Evolutionary conservation across 2,113 vertebrate species (phyloP).

Genomic region (Dipodomys stephensi): DNA sequence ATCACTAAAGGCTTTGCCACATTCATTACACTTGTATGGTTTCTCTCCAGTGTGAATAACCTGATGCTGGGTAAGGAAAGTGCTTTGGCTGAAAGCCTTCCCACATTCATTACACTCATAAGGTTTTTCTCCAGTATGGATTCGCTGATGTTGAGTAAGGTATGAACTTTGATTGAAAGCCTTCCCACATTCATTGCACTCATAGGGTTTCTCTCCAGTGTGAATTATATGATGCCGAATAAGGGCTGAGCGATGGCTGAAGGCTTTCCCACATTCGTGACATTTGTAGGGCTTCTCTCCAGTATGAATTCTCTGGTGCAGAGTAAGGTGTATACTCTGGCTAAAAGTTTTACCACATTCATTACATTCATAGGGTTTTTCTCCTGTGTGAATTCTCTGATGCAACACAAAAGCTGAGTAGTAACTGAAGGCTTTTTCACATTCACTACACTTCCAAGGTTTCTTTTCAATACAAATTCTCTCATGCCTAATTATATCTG

Average conservation of each 20-base stretch:
- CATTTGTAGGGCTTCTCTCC: constrained; percentile 79
- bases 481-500: constrained; percentile 63
- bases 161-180: constrained; percentile 81
- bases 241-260: constrained; percentile 80
- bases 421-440: constrained; percentile 89
- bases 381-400: constrained; percentile 81
- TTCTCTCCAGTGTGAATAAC: constrained; percentile 81
- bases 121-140: constrained; percentile 81
- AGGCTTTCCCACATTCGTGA: constrained; percentile 78
- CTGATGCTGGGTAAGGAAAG: constrained; percentile 79
- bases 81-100: constrained; percentile 82
- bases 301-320: constrained; percentile 80
- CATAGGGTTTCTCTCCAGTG: constrained; percentile 83
- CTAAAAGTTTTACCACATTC: constrained; percentile 83
- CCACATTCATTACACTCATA: constrained; percentile 80
- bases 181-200: constrained; percentile 73
- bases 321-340: constrained; percentile 79
- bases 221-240: constrained; percentile 81
- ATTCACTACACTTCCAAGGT: constrained; percentile 87
- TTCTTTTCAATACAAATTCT: constrained; percentile 75
- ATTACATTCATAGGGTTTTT: constrained; percentile 81
- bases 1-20: constrained; percentile 78
- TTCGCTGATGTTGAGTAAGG: constrained; percentile 79
- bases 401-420: constrained; percentile 87
- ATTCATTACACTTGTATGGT: constrained; percentile 80